phyloP scores from a whole-genome alignment of 1,140 invertebrate species.

The Hesperophylax magnus region DNA sequence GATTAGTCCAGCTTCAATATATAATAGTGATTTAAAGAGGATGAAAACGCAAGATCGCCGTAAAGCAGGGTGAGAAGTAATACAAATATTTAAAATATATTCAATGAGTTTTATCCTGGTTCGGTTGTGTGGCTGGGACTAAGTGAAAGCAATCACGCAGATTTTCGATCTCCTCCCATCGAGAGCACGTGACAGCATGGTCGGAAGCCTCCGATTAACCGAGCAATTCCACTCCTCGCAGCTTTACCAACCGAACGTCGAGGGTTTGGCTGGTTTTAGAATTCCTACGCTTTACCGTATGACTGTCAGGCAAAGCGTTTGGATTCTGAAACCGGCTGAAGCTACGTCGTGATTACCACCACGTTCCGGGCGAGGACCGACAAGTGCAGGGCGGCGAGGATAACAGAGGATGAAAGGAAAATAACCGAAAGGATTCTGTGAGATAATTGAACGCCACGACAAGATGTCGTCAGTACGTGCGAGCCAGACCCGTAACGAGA shows the following conservation, averaged over 20 bases:
- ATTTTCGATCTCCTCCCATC: not conserved
- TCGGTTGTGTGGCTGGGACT: too few relatives aligned
- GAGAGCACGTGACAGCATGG: not conserved
- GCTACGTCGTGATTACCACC: conserved; percentile 28
- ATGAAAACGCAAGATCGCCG: too few relatives aligned
- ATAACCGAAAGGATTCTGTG: not conserved
- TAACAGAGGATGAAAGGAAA: not conserved
- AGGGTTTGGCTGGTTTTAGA: conserved; percentile 53
- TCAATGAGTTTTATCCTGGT: too few relatives aligned
- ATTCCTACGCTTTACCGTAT: conserved; percentile 58
- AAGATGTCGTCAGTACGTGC: not conserved
- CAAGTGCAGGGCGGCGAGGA: not conserved
- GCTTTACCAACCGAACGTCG: not conserved
- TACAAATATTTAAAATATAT: too few relatives aligned
- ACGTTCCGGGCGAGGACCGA: not conserved
- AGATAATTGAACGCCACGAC: conserved; percentile 14
- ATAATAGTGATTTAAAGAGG: too few relatives aligned
- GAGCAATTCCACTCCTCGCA: not conserved
- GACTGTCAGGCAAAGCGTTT: conserved; percentile 56
- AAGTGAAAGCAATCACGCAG: not conserved
- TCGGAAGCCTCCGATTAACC: not conserved
- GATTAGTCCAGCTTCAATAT: too few relatives aligned
- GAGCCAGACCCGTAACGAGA: not conserved
- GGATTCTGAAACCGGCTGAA: conserved; percentile 57
- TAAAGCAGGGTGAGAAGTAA: too few relatives aligned